Conservation (phyloP, 2,113 vertebrate species). For the Cnemophilus loriae region DNA sequence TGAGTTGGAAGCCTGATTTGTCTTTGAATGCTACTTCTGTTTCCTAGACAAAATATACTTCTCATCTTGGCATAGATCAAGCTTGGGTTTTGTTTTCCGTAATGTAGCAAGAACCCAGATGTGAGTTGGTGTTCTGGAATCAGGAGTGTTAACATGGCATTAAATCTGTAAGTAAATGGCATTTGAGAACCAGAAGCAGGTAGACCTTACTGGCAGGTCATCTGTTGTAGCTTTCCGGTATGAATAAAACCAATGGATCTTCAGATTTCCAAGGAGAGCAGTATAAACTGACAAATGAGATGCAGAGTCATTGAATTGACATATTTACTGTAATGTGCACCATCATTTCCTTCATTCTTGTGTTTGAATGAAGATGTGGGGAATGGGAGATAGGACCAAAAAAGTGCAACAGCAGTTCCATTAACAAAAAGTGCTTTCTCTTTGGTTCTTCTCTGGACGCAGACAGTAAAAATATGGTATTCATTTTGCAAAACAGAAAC, state of each 20-base stretch:
- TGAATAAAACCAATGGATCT: conserved; percentile 23
- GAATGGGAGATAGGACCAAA: background rate
- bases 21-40: background rate
- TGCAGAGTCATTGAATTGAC: background rate
- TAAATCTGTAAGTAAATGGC: background rate
- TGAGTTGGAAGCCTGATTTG: background rate
- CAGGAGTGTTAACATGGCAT: background rate
- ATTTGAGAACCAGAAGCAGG: background rate
- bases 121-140: background rate
- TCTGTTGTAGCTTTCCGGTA: conserved; percentile 14
- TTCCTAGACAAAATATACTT: background rate
- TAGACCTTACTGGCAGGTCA: background rate
- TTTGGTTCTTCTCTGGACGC: background rate
- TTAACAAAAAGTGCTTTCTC: background rate
- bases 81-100: background rate
- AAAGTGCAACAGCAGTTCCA: background rate
- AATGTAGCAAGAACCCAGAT: background rate
- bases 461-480: background rate
- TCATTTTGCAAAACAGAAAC: background rate
- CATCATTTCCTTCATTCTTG: background rate
- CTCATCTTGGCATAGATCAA: background rate
- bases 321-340: background rate
- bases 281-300: background rate
- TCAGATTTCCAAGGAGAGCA: conserved; percentile 31
- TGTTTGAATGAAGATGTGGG: background rate